These are phyloP conservation scores for Scatophagus argus DNA, from an alignment of 2,113 vertebrate species.

Conservation along the genomic window DNA sequence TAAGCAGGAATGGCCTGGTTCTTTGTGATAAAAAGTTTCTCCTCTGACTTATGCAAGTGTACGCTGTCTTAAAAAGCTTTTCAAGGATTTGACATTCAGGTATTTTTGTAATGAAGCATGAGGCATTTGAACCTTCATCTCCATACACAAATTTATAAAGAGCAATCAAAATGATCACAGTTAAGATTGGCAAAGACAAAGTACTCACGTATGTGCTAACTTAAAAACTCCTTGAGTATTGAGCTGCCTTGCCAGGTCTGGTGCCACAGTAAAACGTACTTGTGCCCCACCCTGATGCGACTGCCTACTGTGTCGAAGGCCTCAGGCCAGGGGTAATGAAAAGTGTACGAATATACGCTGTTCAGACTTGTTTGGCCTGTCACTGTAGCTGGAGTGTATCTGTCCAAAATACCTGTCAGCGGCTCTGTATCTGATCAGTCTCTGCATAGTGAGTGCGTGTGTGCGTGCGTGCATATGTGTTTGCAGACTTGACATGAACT, in stretches of 20 bases:
- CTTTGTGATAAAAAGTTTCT: constrained; percentile 16
- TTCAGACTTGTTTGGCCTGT: constrained; percentile 85
- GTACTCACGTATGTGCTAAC: constrained; percentile 3
- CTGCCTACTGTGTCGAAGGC: constrained; percentile 82
- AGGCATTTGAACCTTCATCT: constrained; percentile 13
- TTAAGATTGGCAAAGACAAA: background rate
- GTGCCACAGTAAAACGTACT: constrained; percentile 58
- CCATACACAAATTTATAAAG: constrained; percentile 1
- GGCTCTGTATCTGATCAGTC: constrained; percentile 55
- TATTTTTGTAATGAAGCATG: constrained; percentile 31
- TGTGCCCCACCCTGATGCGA: constrained; percentile 70
- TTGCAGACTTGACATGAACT: no score
- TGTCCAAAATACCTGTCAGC: constrained; percentile 55
- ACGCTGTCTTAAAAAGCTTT: constrained; percentile 45
- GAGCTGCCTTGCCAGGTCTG: constrained; percentile 40
- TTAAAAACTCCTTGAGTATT: constrained; percentile 13
- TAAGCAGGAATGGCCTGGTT: constrained; percentile 7
- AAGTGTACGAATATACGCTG: constrained; percentile 78
- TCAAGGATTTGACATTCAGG: constrained; percentile 44
- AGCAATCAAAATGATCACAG: constrained; percentile 14
- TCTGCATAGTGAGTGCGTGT: constrained; percentile 7
- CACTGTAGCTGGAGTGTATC: constrained; percentile 68
- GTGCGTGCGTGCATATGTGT: constrained; percentile 19
- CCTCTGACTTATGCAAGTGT: background rate
- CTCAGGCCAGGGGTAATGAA: constrained; percentile 81